Evolutionary conservation across 92 coral and sea anemone genomes (phyloP), one percentile per base, ranked within the genome.

Genomic region (Nematostella vectensis): DNA sequence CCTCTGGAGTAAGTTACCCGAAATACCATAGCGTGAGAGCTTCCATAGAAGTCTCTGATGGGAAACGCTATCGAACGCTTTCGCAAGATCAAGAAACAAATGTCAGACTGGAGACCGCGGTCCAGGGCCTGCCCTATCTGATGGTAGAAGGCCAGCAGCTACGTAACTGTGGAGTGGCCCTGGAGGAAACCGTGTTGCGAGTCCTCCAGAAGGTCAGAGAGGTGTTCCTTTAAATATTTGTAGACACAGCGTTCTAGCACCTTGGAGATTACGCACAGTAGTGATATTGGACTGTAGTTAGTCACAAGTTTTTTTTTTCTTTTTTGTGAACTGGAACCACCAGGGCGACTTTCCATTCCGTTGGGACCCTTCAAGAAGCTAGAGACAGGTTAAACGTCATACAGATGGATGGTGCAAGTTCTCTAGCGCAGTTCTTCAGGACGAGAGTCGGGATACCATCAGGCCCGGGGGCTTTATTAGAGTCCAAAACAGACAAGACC

Each of bases 281-380:
- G 11, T 17, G 43, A 54, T 1, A 54, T 54, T n/a, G 59, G 25
- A 1, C 24, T 40, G 36, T 30, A 27, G 59, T 27, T 53, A 2
- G 36, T 54, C 4, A 30, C 42, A 18, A 29, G 42, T 30, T 54
- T 45, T 4, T 11, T 54, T 27, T 54, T 54, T 4, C 59, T 45
- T 29, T 30, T 33, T 69, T 70, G 33, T 29, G 59, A 12, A 71
- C 64, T 2, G 78, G 71, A 4, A 72, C 60, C 0, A 69, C 69
- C 6, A 59, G 29, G 36, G 76, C n/a, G 21, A 33, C 31, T 39
- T 69, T 60, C 70, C 69, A 60, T 21, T 69, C 51, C 3, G 29
- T 20, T 10, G 67, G 74, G 17, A 68, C 30, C 48, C 33, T 29
- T 4, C 71, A n/a, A n/a, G n/a, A n/a, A n/a, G n/a, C n/a, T n/a